phyloP scores from a whole-genome alignment of 2,797 vertebrate genomes.

The Menidia menidia region DNA sequence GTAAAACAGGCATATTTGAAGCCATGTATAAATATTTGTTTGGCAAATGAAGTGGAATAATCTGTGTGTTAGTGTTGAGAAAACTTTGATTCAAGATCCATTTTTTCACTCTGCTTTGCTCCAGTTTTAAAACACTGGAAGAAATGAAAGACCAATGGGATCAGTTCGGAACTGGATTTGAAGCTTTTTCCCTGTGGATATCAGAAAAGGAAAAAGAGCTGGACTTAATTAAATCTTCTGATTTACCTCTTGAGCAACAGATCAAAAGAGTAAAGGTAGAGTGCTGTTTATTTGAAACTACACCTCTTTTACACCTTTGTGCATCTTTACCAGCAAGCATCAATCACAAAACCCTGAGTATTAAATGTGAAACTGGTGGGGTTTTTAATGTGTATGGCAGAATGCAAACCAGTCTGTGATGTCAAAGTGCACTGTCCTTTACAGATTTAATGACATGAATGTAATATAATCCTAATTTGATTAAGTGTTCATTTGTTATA shows the following conservation, averaged over 20 bases:
- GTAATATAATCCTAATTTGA: not conserved
- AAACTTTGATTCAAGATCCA: not conserved
- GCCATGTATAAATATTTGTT: not conserved
- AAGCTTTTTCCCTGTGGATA: conserved; percentile 92
- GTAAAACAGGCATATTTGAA: not conserved
- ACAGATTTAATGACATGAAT: not conserved
- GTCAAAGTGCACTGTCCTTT: not conserved
- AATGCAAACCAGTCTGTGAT: not conserved
- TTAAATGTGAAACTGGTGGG: conserved; percentile 14
- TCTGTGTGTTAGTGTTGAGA: not conserved
- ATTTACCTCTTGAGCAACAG: conserved; percentile 86
- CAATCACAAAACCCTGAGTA: conserved; percentile 24
- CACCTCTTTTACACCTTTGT: not conserved
- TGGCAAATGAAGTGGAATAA: not conserved
- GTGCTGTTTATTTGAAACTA: not conserved
- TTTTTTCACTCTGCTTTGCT: conserved; percentile 16
- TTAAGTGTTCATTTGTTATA: not conserved
- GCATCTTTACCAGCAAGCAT: not conserved
- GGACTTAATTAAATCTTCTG: conserved; percentile 84
- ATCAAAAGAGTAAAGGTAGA: conserved; percentile 90
- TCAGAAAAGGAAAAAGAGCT: conserved; percentile 91
- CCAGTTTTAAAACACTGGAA: conserved; percentile 92
- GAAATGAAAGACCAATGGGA: conserved; percentile 93
- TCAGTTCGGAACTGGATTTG: conserved; percentile 89
- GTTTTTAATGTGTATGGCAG: not conserved